Conservation (phyloP, 1,140 invertebrate genomes). For the Coelopa frigida region DNA sequence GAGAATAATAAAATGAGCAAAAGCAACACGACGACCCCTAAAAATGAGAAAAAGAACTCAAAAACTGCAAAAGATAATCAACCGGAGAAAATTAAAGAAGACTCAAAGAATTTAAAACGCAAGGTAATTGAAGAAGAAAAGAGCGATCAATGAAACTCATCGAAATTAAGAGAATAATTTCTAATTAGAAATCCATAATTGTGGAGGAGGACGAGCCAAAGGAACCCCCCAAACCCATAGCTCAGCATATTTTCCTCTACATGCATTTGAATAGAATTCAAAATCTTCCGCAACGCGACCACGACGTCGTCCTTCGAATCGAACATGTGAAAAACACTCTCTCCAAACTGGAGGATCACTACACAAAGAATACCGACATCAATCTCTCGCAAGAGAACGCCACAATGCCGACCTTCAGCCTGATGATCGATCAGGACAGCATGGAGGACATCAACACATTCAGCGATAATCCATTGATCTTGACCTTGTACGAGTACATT, state of each 20-base stretch:
- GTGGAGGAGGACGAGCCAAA: not conserved
- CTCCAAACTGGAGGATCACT: conserved; percentile 1
- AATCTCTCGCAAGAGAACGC: conserved; percentile 14
- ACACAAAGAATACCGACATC: not conserved
- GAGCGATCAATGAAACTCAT: no score
- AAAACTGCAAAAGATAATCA: no score
- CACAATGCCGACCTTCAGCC: conserved; percentile 22
- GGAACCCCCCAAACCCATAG: not conserved
- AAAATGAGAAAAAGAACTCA: no score
- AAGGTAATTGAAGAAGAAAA: no score
- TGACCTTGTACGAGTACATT: conserved; percentile 21
- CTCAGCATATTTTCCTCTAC: conserved; percentile 25
- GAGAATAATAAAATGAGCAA: no score
- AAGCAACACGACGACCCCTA: no score
- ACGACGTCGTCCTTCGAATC: conserved; percentile 9
- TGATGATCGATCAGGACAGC: conserved; percentile 27
- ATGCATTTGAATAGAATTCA: conserved; percentile 23
- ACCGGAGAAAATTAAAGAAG: no score
- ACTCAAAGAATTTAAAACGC: no score
- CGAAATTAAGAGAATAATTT: no score
- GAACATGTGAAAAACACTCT: conserved; percentile 1
- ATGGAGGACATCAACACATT: conserved; percentile 31
- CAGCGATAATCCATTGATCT: conserved; percentile 29
- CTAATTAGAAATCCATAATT: no score
- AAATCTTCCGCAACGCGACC: conserved; percentile 15